These are phyloP conservation scores for Morone chrysops DNA, from an alignment of 2,113 vertebrate species.

Conservation along the genomic window DNA sequence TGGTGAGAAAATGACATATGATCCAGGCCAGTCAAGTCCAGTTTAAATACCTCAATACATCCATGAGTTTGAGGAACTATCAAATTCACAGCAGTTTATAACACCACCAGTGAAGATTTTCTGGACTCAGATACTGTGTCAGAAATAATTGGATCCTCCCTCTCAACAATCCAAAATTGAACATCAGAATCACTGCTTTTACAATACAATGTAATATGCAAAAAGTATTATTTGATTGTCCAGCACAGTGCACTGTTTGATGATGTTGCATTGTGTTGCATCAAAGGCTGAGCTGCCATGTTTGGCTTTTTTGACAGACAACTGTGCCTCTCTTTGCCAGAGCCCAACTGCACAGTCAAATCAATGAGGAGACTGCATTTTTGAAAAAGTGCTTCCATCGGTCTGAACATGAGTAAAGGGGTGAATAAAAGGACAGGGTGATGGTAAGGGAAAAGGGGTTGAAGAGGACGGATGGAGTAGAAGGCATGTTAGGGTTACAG, in stretches of 20 bases:
- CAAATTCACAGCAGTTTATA: background rate
- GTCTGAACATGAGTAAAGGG: constrained; percentile 15
- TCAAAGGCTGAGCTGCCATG: background rate
- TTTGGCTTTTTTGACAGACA: background rate
- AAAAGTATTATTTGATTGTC: background rate
- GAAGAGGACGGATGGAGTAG: constrained; percentile 14
- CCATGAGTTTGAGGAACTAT: background rate
- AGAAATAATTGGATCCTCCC: background rate
- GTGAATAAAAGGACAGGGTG: constrained; percentile 31
- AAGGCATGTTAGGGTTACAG: constrained; percentile 30
- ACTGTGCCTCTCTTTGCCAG: background rate
- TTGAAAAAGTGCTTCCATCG: background rate
- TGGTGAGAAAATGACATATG: background rate
- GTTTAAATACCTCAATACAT: background rate
- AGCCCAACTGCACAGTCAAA: background rate
- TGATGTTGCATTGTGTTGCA: background rate
- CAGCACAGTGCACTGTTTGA: background rate
- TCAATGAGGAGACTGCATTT: background rate
- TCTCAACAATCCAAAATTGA: background rate
- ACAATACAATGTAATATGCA: background rate
- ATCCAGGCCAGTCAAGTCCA: background rate
- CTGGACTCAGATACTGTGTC: background rate
- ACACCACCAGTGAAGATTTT: background rate
- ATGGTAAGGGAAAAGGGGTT: background rate
- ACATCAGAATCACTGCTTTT: background rate